Conservation (phyloP, 2,113 vertebrate genomes). For the Chiloscyllium plagiosum region DNA sequence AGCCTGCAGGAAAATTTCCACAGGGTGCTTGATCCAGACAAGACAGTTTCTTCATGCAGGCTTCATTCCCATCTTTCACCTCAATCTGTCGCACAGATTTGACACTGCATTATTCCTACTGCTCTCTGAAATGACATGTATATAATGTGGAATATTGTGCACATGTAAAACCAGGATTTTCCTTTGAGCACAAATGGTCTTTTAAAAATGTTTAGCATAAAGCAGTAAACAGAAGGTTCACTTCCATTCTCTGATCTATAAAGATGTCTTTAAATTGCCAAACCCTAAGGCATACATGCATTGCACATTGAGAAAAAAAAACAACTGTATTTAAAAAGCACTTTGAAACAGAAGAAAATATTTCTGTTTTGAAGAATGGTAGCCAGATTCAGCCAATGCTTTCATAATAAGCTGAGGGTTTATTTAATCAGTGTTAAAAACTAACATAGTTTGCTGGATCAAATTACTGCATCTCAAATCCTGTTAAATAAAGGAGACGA, state of each 20-base stretch:
- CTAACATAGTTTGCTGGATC: neutral
- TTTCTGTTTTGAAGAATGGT: neutral
- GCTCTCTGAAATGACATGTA: constrained; percentile 92
- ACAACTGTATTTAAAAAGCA: neutral
- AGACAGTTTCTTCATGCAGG: constrained; percentile 75
- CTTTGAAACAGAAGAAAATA: neutral
- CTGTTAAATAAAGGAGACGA: neutral
- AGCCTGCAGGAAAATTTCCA: constrained; percentile 77
- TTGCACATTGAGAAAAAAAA: neutral
- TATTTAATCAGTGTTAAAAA: constrained; percentile 4
- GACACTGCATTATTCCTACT: constrained; percentile 84
- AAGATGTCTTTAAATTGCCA: constrained; percentile 8
- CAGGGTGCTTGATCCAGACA: constrained; percentile 73
- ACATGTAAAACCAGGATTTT: constrained; percentile 83
- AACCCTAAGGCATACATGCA: neutral
- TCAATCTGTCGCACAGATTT: constrained; percentile 99
- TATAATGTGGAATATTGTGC: constrained; percentile 98
- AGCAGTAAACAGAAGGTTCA: constrained; percentile 34
- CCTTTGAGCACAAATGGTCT: constrained; percentile 50
- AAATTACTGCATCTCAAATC: neutral
- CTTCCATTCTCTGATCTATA: neutral
- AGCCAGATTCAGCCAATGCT: neutral
- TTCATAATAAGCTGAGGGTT: too few species aligned
- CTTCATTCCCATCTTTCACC: constrained; percentile 87
- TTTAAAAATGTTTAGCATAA: constrained; percentile 37